Conservation (phyloP, 2,797 vertebrate genomes). For the Masticophis lateralis region DNA sequence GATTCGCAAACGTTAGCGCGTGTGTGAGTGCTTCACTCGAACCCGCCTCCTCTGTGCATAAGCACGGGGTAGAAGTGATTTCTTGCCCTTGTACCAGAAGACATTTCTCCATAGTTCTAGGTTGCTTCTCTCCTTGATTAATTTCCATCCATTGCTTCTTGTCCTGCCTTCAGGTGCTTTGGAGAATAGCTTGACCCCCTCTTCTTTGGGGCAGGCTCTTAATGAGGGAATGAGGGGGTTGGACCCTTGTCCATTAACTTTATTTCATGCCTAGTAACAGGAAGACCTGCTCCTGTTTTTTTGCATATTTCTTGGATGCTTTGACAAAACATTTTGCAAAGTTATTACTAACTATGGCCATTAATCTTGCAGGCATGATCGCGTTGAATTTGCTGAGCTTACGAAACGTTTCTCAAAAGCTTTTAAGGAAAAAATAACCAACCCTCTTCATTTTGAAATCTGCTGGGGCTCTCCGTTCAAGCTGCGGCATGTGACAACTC, state of each 20-base stretch:
- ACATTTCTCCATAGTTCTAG: neutral
- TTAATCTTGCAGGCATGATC: conserved; percentile 2
- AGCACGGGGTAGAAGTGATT: neutral
- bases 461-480: neutral
- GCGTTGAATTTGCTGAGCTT: neutral
- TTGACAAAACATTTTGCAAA: neutral
- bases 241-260: neutral
- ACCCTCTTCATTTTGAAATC: neutral
- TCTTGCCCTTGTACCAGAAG: neutral
- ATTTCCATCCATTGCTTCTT: neutral
- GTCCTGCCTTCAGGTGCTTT: neutral
- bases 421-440: neutral
- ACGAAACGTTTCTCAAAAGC: neutral
- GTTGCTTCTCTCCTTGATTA: neutral
- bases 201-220: neutral
- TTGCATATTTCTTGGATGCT: neutral
- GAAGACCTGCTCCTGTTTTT: neutral
- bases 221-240: neutral
- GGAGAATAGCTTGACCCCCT: neutral
- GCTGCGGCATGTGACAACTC: neutral
- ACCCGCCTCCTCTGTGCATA: too few species aligned
- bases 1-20: too few species aligned
- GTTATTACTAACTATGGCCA: neutral
- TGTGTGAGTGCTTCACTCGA: too few species aligned
- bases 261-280: neutral